A percentile compares a stretch with the other conserved stretches of the same genome.
These are phyloP conservation scores for Aphaenogaster ashmeadi DNA, from an alignment of 1,140 invertebrate genomes.

Conservation along the genomic window DNA sequence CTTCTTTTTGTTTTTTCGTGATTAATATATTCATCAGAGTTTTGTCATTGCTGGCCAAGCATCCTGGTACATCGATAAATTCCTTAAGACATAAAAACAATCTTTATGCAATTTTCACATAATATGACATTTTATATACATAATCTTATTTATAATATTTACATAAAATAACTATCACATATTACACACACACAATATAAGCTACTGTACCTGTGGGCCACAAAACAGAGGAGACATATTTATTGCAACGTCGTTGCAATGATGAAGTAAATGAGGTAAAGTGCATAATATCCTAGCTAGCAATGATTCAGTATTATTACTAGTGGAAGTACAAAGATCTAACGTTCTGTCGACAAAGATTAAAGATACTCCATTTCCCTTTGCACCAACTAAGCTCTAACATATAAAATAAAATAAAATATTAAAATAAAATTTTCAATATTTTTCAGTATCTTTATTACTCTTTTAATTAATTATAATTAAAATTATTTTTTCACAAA, in stretches of 20 bases:
- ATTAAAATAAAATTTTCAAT: conserved; percentile 7
- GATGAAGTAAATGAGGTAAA: conserved; percentile 89
- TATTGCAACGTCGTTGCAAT: conserved; percentile 90
- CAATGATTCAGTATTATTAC: conserved; percentile 89
- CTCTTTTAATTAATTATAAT: conserved; percentile 19
- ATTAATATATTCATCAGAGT: conserved; percentile 87
- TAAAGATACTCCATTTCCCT: conserved; percentile 88
- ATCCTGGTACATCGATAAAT: conserved; percentile 82
- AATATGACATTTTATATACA: conserved; percentile 1
- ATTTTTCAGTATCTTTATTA: background rate
- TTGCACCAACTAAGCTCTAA: conserved; percentile 69
- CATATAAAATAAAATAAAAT: conserved; percentile 63
- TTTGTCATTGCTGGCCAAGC: conserved; percentile 81
- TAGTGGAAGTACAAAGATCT: conserved; percentile 89
- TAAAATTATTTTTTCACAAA: conserved; percentile 16
- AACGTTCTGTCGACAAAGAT: conserved; percentile 90
- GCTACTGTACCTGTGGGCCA: conserved; percentile 86
- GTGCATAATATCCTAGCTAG: conserved; percentile 89
- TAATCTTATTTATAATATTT: conserved; percentile 15
- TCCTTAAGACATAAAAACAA: conserved; percentile 72
- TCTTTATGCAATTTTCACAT: background rate
- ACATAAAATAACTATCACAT: conserved; percentile 73
- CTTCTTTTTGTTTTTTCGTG: conserved; percentile 89
- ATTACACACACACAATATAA: background rate
- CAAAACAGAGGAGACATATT: conserved; percentile 89